These are phyloP conservation scores for Hypomecis punctinalis DNA, from an alignment of 2,888 invertebrate species.

Conservation along the genomic window DNA sequence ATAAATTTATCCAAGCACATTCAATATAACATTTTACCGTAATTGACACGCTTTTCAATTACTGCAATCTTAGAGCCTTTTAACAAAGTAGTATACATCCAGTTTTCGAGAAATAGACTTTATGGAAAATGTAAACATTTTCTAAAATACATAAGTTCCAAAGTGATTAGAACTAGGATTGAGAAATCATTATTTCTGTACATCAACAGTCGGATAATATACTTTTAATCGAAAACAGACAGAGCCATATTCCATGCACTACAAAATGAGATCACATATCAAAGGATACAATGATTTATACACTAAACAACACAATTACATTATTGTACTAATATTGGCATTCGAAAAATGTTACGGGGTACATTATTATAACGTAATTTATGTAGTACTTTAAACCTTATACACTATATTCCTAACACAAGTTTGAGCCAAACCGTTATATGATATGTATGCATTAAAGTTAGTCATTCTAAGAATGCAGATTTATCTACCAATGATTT, in stretches of 20 bases:
- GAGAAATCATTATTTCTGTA: slow-evolving; percentile 59
- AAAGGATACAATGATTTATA: slow-evolving; percentile 73
- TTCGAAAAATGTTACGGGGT: slow-evolving; percentile 79
- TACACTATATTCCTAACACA: slow-evolving; percentile 64
- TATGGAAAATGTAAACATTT: slow-evolving; percentile 66
- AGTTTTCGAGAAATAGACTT: slow-evolving; percentile 47
- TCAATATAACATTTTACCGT: slow-evolving; percentile 68
- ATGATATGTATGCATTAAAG: slow-evolving; percentile 68
- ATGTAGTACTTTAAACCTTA: slow-evolving; percentile 54
- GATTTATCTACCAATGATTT: slow-evolving; percentile 40
- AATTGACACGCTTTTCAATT: slow-evolving; percentile 70
- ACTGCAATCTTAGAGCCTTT: slow-evolving; percentile 54
- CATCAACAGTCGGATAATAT: slow-evolving; percentile 57
- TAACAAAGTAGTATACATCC: slow-evolving; percentile 51
- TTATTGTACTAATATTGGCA: slow-evolving; percentile 77
- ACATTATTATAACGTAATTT: slow-evolving; percentile 48
- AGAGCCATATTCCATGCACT: slow-evolving; percentile 65
- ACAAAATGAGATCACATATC: slow-evolving; percentile 77
- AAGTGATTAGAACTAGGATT: slow-evolving; percentile 61
- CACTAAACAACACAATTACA: slow-evolving; percentile 69
- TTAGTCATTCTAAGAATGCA: slow-evolving; percentile 44
- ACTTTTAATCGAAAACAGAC: slow-evolving; percentile 51
- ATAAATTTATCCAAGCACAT: slow-evolving; percentile 57
- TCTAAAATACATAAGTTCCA: slow-evolving; percentile 79
- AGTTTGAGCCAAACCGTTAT: slow-evolving; percentile 65